A percentile compares a stretch with the other conserved stretches of the same genome.
phyloP scores from a whole-genome alignment of 2,797 vertebrate species.

The Myotis pilosus region DNA sequence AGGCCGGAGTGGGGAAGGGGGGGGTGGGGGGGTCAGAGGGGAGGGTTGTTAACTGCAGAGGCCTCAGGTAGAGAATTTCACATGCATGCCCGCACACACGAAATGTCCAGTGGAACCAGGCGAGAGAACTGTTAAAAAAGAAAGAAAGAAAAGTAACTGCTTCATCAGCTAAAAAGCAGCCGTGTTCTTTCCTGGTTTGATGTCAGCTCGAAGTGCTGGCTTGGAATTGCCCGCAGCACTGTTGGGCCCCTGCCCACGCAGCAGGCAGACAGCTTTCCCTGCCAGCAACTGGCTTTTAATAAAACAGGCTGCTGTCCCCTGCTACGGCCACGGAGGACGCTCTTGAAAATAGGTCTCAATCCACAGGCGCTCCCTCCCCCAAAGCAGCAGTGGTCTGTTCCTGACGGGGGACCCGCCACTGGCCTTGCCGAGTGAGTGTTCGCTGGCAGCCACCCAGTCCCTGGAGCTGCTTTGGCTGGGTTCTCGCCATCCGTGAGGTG shows the following conservation, averaged over 20 bases:
- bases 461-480: not conserved
- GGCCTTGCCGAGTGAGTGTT: not conserved
- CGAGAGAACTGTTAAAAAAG: not conserved
- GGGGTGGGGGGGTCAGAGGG: not conserved
- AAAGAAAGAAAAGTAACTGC: conserved; percentile 4
- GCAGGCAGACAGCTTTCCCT: conserved; percentile 56
- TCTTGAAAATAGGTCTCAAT: not conserved
- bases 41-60: not conserved
- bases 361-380: not conserved
- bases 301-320: conserved; percentile 61
- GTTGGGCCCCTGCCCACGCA: conserved; percentile 61
- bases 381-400: not conserved
- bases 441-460: not conserved
- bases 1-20: not conserved
- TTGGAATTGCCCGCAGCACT: conserved; percentile 50
- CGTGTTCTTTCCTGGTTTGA: conserved; percentile 47
- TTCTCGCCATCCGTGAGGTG: not conserved
- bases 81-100: not conserved
- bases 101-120: not conserved
- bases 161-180: conserved; percentile 61
- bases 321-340: not conserved
- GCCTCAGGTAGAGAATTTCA: not conserved
- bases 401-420: not conserved
- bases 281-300: conserved; percentile 69
- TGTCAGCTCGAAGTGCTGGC: conserved; percentile 44